Conservation (phyloP, 2,888 invertebrate species). For the Volucella zonaria region DNA sequence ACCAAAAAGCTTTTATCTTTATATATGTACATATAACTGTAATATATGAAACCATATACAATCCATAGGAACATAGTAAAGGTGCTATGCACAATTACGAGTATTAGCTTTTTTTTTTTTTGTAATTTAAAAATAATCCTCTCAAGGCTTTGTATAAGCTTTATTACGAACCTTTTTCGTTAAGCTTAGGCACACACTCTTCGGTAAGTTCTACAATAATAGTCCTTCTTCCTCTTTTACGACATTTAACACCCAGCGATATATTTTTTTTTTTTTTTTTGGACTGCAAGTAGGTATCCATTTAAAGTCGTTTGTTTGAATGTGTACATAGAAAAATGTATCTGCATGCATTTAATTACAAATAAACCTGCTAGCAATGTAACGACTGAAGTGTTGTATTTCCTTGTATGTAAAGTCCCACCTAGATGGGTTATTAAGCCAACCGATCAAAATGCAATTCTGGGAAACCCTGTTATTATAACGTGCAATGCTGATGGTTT, state of each 20-base stretch:
- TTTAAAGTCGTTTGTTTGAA: neutral
- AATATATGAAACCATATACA: too few relatives aligned
- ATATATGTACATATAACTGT: too few relatives aligned
- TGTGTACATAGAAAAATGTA: neutral
- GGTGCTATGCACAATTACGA: too few relatives aligned
- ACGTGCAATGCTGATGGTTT: slow-evolving; percentile 90
- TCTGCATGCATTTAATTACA: slow-evolving; percentile 1
- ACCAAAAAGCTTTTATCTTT: too few relatives aligned
- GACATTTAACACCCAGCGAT: neutral
- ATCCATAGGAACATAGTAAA: too few relatives aligned
- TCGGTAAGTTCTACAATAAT: slow-evolving; percentile 33
- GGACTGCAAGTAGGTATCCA: neutral
- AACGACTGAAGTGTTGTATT: slow-evolving; percentile 4
- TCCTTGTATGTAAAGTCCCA: slow-evolving; percentile 85
- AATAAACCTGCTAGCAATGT: neutral
- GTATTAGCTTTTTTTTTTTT: too few relatives aligned
- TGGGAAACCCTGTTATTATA: slow-evolving; percentile 87
- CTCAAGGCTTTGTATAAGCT: too few relatives aligned
- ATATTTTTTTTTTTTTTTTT: neutral
- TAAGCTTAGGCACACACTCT: slow-evolving; percentile 15
- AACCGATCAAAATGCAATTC: slow-evolving; percentile 88
- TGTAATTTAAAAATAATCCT: too few relatives aligned
- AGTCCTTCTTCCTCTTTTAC: neutral
- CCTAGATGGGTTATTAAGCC: slow-evolving; percentile 90
- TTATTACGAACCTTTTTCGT: slow-evolving; percentile 1